A percentile compares a stretch with the other conserved stretches of the same genome.
Evolutionary conservation across 2,888 invertebrate species (phyloP).

Genomic region (Amphimallon solstitiale): DNA sequence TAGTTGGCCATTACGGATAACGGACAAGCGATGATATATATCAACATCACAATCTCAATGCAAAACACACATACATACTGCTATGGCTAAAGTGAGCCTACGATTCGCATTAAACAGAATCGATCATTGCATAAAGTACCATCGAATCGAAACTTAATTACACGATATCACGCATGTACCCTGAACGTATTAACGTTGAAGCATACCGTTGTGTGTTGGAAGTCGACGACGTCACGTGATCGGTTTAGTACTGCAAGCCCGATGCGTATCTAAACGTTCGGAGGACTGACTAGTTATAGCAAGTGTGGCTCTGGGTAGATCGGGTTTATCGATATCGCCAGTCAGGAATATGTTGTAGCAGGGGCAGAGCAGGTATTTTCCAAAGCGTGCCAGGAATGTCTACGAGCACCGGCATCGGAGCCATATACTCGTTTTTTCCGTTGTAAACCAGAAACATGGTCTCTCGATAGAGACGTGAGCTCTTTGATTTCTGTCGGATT

Average conservation of each 20-base stretch:
- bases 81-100: not conserved
- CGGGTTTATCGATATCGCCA: slow-evolving; percentile 44
- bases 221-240: slow-evolving; percentile 29
- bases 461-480: slow-evolving; percentile 11
- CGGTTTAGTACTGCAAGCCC: slow-evolving; percentile 22
- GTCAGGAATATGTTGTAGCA: slow-evolving; percentile 39
- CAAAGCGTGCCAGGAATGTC: slow-evolving; percentile 40
- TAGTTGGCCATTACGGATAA: not conserved
- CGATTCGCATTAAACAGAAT: slow-evolving; percentile 14
- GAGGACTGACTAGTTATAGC: not conserved
- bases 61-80: not conserved
- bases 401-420: slow-evolving; percentile 21
- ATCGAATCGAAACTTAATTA: slow-evolving; percentile 31
- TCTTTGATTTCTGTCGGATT: slow-evolving; percentile 17
- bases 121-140: slow-evolving; percentile 26
- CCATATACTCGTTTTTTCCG: slow-evolving; percentile 12
- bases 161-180: slow-evolving; percentile 27
- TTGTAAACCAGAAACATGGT: slow-evolving; percentile 19
- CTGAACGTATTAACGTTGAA: slow-evolving; percentile 9
- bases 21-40: not conserved
- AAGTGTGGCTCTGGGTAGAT: not conserved
- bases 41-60: not conserved
- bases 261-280: slow-evolving; percentile 20
- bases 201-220: slow-evolving; percentile 16
- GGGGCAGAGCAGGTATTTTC: slow-evolving; percentile 37